These are phyloP conservation scores for Tympanoctomys barrerae DNA, from an alignment of 2,797 vertebrate species.

Conservation along the genomic window DNA sequence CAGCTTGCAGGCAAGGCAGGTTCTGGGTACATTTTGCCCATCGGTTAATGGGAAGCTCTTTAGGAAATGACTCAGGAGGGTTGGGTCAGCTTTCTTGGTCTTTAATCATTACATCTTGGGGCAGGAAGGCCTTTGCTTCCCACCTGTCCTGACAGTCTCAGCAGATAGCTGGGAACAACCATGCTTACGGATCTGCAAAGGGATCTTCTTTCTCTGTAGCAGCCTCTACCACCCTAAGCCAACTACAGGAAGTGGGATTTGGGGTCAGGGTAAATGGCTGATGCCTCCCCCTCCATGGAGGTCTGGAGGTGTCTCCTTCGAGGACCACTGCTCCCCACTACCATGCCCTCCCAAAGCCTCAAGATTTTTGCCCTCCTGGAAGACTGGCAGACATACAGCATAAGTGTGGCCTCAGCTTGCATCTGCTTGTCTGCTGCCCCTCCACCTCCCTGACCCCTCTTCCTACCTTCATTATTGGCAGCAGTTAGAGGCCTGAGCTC, in stretches of 20 bases:
- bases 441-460: background rate
- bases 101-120: slow-evolving; percentile 17
- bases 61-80: slow-evolving; percentile 65
- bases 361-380: background rate
- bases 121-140: slow-evolving; percentile 7
- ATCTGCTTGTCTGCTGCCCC: background rate
- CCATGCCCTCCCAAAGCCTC: background rate
- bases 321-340: background rate
- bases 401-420: background rate
- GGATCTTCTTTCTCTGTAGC: background rate
- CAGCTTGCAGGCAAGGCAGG: slow-evolving; percentile 8
- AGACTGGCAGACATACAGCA: slow-evolving; percentile 15
- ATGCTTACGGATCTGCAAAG: background rate
- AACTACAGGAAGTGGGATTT: background rate
- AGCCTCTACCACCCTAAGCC: background rate
- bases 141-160: background rate
- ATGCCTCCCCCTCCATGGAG: background rate
- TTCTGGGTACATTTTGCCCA: background rate
- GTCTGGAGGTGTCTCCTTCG: background rate
- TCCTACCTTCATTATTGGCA: background rate
- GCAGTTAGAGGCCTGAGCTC: background rate
- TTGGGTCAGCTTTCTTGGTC: slow-evolving; percentile 8
- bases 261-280: background rate
- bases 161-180: background rate
- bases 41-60: slow-evolving; percentile 8